Base-by-base conservation (phyloP, 2,113 vertebrate species). In the Hippopotamus amphibius region DNA sequence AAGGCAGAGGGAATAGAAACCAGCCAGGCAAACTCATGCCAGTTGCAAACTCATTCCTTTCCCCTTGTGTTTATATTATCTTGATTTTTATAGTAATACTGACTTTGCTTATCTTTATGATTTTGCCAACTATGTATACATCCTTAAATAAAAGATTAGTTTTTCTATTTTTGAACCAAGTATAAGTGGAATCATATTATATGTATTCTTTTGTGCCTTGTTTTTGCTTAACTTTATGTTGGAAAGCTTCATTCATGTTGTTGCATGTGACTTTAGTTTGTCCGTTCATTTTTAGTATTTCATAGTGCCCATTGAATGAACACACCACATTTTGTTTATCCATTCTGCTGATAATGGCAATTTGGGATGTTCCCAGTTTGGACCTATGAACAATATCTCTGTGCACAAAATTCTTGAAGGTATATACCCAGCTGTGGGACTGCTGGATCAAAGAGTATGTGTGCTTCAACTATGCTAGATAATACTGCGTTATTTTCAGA, bases 121-220 rank as follows among this genome's bases (percentile, higher is more conserved):
- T 83, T 77, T 96, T 89, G 16, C 61, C 55, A 90, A 24, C 3
- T 1, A 72, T 33, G 2, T 66, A 53, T 71, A 43, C 28, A 59
- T 53, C 43, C 22, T 14, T 80, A 68, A 90, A 50, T 59, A 85
- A 88, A 74, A 71, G 3, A 5, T 41, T 88, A 33, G 22, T 65
- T 95, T 80, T 96, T 57, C 26, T 53, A 17, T 53, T 41, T 95
- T 97, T 53, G 12, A 65, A 41, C 8, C 80, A 81, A 41, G 80
- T 22, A 22, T 57, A 85, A 83, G 43, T 57, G 15, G 16, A 83
- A 87, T 43, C 46, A 17, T 48, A 43, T 19, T 76, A 4, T 46
- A 13, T 71, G 7, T 57, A 79, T 74, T 90, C 21, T 43, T 33
- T 72, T 63, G 9, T 89, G 7, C 1, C 46, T 63, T 92, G n/a